phyloP scores from a whole-genome alignment of 2,888 invertebrate genomes.

The Drosophila planitibia region DNA sequence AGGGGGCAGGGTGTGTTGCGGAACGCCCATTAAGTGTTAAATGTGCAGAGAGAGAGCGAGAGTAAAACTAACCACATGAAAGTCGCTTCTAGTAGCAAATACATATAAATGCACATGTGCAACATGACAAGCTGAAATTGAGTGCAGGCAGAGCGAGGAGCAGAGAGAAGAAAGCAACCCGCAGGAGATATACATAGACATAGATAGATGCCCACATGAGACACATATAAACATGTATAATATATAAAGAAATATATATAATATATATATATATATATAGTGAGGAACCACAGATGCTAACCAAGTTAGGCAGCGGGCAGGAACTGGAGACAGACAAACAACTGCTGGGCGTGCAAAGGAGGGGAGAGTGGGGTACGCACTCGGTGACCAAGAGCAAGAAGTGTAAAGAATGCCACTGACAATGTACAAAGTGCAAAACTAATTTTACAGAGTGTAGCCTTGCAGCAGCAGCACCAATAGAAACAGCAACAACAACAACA shows the following conservation, averaged over 20 bases:
- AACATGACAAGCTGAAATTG: slow-evolving; percentile 71
- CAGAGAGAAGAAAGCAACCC: slow-evolving; percentile 6
- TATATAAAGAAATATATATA: background rate
- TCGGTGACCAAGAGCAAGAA: slow-evolving; percentile 57
- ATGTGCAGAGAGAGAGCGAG: slow-evolving; percentile 57
- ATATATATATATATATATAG: slow-evolving; percentile 31
- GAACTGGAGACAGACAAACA: slow-evolving; percentile 43
- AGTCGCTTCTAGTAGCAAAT: slow-evolving; percentile 61
- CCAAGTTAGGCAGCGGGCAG: slow-evolving; percentile 58
- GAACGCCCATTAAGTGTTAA: slow-evolving; percentile 71
- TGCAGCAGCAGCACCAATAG: slow-evolving; percentile 42
- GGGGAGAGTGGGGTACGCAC: background rate
- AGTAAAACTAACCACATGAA: slow-evolving; percentile 73
- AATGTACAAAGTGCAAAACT: slow-evolving; percentile 83
- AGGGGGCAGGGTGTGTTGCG: background rate
- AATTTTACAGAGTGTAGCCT: slow-evolving; percentile 80
- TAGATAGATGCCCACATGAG: slow-evolving; percentile 14
- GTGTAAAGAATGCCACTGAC: slow-evolving; percentile 80
- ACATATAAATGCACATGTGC: slow-evolving; percentile 60
- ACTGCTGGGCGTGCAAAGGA: slow-evolving; percentile 30
- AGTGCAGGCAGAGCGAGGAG: slow-evolving; percentile 33
- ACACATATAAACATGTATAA: background rate
- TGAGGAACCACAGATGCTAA: slow-evolving; percentile 53
- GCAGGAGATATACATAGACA: slow-evolving; percentile 27
- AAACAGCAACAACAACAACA: slow-evolving; percentile 19